Percentiles rank a stretch among this genome's conserved stretches.
These are phyloP conservation scores for Ceratosolen fusciceps DNA, from an alignment of 1,140 invertebrate species.

Conservation along the genomic window DNA sequence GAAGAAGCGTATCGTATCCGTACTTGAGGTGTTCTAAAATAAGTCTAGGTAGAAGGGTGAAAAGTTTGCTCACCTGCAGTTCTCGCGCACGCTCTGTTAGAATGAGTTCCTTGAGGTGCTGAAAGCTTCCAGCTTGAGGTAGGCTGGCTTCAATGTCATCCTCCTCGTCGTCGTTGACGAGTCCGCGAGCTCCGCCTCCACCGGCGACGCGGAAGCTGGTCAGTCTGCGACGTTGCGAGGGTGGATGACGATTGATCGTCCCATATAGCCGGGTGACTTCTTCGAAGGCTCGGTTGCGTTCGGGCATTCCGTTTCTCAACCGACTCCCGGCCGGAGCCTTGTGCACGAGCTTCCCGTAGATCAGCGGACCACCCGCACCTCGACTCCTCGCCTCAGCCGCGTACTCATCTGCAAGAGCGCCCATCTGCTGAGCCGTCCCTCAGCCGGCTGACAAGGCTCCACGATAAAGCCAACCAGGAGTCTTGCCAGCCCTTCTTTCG, in stretches of 20 bases:
- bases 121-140: constrained; percentile 77
- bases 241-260: constrained; percentile 63
- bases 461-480: too few relatives aligned
- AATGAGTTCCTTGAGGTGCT: constrained; percentile 76
- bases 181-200: constrained; percentile 41
- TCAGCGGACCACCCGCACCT: constrained; percentile 64
- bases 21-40: too few relatives aligned
- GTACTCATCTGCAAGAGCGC: constrained; percentile 45
- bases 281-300: constrained; percentile 67
- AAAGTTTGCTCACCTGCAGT: constrained; percentile 62
- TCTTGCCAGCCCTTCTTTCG: too few relatives aligned
- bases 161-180: neutral
- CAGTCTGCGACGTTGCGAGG: constrained; percentile 56
- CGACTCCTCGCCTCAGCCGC: constrained; percentile 54
- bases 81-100: constrained; percentile 78
- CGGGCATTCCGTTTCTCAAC: constrained; percentile 63
- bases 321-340: constrained; percentile 71
- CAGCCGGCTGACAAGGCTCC: too few relatives aligned
- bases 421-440: neutral
- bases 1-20: too few relatives aligned
- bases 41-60: neutral
- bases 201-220: constrained; percentile 60
- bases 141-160: constrained; percentile 53
- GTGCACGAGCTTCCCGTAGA: constrained; percentile 77
- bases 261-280: constrained; percentile 69